These are phyloP conservation scores for Poecilobothrus nobilitatus DNA, from an alignment of 2,888 invertebrate species.

Conservation along the genomic window DNA sequence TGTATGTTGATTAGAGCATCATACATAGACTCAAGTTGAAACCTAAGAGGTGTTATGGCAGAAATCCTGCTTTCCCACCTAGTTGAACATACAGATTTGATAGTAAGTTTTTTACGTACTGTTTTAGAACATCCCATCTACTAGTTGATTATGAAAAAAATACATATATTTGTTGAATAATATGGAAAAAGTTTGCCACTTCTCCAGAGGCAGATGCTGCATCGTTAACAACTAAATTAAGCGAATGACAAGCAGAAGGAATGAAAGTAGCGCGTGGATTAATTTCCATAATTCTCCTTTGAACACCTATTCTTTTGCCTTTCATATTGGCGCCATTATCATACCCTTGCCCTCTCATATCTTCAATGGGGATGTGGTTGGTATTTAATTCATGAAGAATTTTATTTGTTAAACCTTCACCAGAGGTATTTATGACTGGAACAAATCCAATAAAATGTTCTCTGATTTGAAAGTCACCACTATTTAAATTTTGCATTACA, in stretches of 20 bases:
- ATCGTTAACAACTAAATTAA: slow-evolving; percentile 10
- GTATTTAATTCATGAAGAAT: slow-evolving; percentile 11
- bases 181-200: not conserved
- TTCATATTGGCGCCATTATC: slow-evolving; percentile 10
- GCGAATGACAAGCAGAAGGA: slow-evolving; percentile 8
- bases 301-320: slow-evolving; percentile 1
- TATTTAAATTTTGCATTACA: slow-evolving; percentile 5
- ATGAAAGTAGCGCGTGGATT: slow-evolving; percentile 9
- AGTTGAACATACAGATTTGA: slow-evolving; percentile 7
- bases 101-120: slow-evolving; percentile 5
- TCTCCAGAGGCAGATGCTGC: slow-evolving; percentile 7
- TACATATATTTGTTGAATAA: slow-evolving; percentile 7
- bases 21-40: slow-evolving; percentile 1
- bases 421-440: slow-evolving; percentile 1
- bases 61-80: not conserved
- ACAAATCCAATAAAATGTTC: slow-evolving; percentile 7
- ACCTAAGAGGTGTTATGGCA: slow-evolving; percentile 1
- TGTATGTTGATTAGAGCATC: not conserved
- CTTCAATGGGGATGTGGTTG: slow-evolving; percentile 10
- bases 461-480: slow-evolving; percentile 7
- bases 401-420: slow-evolving; percentile 10
- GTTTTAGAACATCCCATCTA: not conserved
- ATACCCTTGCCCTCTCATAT: slow-evolving; percentile 11
- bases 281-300: slow-evolving; percentile 7
- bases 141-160: slow-evolving; percentile 10